phyloP scores from a whole-genome alignment of 2,113 vertebrate genomes.

The Anguilla japonica region DNA sequence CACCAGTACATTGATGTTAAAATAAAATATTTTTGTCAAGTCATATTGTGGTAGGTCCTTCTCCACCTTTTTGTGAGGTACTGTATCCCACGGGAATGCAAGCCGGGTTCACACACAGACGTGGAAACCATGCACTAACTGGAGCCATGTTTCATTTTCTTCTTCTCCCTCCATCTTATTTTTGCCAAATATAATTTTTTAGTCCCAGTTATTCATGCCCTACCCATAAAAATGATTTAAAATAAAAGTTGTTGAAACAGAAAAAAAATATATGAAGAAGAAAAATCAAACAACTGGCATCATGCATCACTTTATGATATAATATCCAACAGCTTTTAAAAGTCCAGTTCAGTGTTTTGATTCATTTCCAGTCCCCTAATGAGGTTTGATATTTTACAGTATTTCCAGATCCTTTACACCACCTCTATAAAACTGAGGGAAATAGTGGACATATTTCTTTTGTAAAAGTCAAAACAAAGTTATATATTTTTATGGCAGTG shows the following conservation, averaged over 20 bases:
- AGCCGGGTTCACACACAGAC: conserved; percentile 19
- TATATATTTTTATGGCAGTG: conserved; percentile 62
- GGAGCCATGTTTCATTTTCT: not conserved
- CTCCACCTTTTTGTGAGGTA: conserved; percentile 42
- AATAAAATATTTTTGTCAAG: conserved; percentile 25
- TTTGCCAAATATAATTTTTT: conserved; percentile 40
- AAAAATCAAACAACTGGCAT: conserved; percentile 56
- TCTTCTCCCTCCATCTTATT: not conserved
- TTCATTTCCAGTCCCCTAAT: conserved; percentile 40
- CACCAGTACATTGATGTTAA: conserved; percentile 23
- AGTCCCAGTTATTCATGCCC: conserved; percentile 31
- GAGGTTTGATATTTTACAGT: conserved; percentile 36
- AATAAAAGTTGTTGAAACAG: conserved; percentile 50
- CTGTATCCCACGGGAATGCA: conserved; percentile 29
- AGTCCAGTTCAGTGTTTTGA: conserved; percentile 37
- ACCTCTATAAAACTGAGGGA: conserved; percentile 53
- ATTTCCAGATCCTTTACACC: conserved; percentile 52
- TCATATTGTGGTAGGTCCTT: conserved; percentile 31
- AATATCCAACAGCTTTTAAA: conserved; percentile 60
- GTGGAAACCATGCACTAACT: conserved; percentile 26
- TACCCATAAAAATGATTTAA: conserved; percentile 48
- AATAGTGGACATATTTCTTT: conserved; percentile 40
- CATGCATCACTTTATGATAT: conserved; percentile 55
- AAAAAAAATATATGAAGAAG: conserved; percentile 17
- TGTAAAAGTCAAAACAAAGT: conserved; percentile 55